A percentile compares a stretch with the other conserved stretches of the same genome.
phyloP scores from a whole-genome alignment of 1,140 invertebrate genomes.

The honey bee (Apis mellifera) region Amel_HAv3.1 CM009932.2:11197501-11198000 shows the following conservation, averaged over 20 bases:
- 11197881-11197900: slow-evolving; percentile 56
- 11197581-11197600: not conserved
- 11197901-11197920: not conserved
- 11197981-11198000: slow-evolving; percentile 16
- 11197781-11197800: slow-evolving; percentile 63
- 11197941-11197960: not conserved
- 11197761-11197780: slow-evolving; percentile 69
- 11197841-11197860: slow-evolving; percentile 63
- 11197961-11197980: slow-evolving; percentile 17
- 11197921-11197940: not conserved
- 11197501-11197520: slow-evolving; percentile 55
- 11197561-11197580: slow-evolving; percentile 48
- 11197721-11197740: slow-evolving; percentile 48
- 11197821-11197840: slow-evolving; percentile 56
- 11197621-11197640: slow-evolving; percentile 33
- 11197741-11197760: slow-evolving; percentile 64
- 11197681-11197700: slow-evolving; percentile 62
- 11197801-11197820: not conserved
- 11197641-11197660: slow-evolving; percentile 59
- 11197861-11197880: slow-evolving; percentile 68
- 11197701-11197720: slow-evolving; percentile 51
- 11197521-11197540: slow-evolving; percentile 45
- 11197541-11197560: slow-evolving; percentile 23
- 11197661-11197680: slow-evolving; percentile 63
- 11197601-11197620: slow-evolving; percentile 1